phyloP scores from a whole-genome alignment of 2,888 invertebrate genomes.

The Ophonus ardosiacus region DNA sequence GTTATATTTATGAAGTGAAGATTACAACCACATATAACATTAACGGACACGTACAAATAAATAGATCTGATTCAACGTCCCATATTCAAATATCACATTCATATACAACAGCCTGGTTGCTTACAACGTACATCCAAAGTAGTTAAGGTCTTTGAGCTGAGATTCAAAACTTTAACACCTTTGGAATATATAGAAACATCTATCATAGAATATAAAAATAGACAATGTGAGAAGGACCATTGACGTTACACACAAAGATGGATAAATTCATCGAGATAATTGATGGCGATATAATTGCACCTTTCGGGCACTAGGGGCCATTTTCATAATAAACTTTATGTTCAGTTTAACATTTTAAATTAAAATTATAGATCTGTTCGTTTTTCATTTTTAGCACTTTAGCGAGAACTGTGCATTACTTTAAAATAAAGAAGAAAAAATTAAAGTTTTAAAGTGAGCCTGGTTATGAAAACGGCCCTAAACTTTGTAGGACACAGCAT shows the following conservation, averaged over 20 bases:
- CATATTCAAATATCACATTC: conserved; percentile 75
- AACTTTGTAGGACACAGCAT: too few species aligned
- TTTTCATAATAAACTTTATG: too few species aligned
- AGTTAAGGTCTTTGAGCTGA: background rate
- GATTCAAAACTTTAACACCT: conserved; percentile 42
- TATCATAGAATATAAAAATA: conserved; percentile 74
- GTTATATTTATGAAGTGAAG: background rate
- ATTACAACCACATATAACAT: background rate
- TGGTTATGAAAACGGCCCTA: too few species aligned
- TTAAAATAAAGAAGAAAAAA: too few species aligned
- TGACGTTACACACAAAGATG: background rate
- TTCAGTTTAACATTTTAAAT: too few species aligned
- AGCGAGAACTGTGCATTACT: too few species aligned
- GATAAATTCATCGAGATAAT: too few species aligned
- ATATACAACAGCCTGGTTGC: conserved; percentile 75
- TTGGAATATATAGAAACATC: conserved; percentile 71
- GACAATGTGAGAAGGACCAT: conserved; percentile 66
- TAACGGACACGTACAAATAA: background rate
- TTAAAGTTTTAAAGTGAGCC: too few species aligned
- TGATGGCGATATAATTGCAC: too few species aligned
- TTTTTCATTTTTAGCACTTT: too few species aligned
- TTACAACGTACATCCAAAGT: background rate
- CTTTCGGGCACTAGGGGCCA: too few species aligned
- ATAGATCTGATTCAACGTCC: conserved; percentile 62
- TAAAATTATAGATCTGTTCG: too few species aligned